A percentile compares a stretch with the other conserved stretches of the same genome.
Conservation (phyloP, 2,113 vertebrate genomes). For the Solenodon paradoxus region DNA sequence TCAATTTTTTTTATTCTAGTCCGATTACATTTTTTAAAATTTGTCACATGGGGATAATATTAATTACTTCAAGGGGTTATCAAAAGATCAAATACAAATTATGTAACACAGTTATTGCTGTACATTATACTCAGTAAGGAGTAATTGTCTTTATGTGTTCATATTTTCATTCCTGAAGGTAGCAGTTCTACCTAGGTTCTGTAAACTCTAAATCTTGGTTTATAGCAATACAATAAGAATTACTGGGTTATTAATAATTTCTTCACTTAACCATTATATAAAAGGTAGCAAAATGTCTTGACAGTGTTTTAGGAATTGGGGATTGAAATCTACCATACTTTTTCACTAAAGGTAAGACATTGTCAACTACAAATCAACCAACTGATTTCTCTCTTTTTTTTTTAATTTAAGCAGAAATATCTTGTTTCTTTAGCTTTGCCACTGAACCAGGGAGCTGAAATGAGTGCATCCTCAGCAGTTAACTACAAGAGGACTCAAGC, state of each 20-base stretch:
- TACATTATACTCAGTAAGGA: not conserved
- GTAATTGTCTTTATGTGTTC: not conserved
- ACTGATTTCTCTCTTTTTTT: slow-evolving; percentile 14
- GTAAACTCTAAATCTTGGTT: not conserved
- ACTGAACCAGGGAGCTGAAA: not conserved
- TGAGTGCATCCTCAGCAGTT: slow-evolving; percentile 4
- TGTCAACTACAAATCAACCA: not conserved
- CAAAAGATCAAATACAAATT: not conserved
- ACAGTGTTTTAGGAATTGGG: not conserved
- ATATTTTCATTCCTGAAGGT: not conserved
- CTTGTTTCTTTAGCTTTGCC: not conserved
- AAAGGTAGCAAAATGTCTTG: not conserved
- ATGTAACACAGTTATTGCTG: not conserved
- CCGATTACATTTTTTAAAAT: not conserved
- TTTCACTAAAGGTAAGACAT: not conserved
- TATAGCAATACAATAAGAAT: not conserved
- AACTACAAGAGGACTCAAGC: not conserved
- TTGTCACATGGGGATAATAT: not conserved
- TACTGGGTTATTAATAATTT: not conserved
- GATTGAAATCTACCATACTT: not conserved
- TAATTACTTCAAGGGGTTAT: not conserved
- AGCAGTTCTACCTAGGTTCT: too few species aligned
- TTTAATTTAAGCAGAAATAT: not conserved
- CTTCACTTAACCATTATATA: not conserved
- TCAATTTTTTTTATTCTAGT: too few species aligned